Base-by-base conservation (phyloP, 2,113 vertebrate species). In the Tiliqua scincoides region DNA sequence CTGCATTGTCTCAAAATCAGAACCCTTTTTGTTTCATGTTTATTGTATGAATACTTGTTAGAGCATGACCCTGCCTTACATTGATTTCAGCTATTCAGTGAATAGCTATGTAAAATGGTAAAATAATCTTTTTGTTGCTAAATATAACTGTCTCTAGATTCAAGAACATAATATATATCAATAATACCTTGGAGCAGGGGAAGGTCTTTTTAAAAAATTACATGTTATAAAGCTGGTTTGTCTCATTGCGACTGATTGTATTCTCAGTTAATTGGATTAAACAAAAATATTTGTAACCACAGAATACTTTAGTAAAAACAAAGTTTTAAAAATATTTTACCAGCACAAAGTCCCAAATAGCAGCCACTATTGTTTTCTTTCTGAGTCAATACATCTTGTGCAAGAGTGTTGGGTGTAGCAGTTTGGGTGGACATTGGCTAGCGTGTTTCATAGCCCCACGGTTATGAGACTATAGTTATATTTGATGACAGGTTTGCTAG, bases 401-500 rank as follows among this genome's bases (percentile, higher is more conserved):
- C 65, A 79, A 79, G 65, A 79, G 59, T 12, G 40, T 9, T 85
- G 76, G 84, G 84, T 54, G 75, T 79, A 79, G 20, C 18, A 59
- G 84, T 71, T 80, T 80, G 57, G 77, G 54, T 73, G 85, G 54
- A 80, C 59, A 72, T 73, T 52, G n/a, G 37, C 32, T 62, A 63
- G 23, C 35, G 37, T 86, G 12, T 86, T 35, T 86, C 30, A 79
- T 61, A 85, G 76, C 76, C 21, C 35, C 18, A 32, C 18, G 71
- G 37, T 80, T 35, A 63, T 72, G 54, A 79, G 77, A 62, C 59
- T n/a, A 37, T 71, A 40, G 70, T 71, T 80, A 43, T 30, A 73
- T 27, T 80, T 80, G 61, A 86, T 86, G n/a, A 80, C 48, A 79
- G 20, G n/a, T 63, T 80, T 63, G 32, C 20, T 71, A 72, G n/a